Evolutionary conservation across 1,140 invertebrate species (phyloP).

Genomic region (Arion vulgaris): DNA sequence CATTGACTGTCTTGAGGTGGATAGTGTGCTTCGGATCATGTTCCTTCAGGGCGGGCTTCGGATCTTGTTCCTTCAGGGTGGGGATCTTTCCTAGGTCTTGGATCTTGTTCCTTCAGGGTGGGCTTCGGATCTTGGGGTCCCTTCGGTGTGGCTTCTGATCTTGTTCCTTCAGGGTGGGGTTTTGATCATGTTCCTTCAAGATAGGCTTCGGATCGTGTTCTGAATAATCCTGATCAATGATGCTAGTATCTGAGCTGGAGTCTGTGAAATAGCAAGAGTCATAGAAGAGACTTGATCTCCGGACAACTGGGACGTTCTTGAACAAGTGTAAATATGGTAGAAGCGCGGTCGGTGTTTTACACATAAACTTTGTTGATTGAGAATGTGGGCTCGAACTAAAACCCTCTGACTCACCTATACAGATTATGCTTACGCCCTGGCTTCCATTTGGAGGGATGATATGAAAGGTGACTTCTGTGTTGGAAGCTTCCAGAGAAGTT

Average conservation of each 20-base stretch:
- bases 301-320: background rate
- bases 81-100: background rate
- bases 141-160: no score
- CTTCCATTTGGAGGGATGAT: background rate
- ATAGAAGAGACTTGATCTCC: background rate
- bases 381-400: background rate
- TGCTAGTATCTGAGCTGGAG: background rate
- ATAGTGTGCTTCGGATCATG: background rate
- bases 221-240: background rate
- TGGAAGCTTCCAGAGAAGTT: background rate
- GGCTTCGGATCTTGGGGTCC: no score
- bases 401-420: background rate
- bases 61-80: background rate
- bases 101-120: background rate
- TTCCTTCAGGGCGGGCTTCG: background rate
- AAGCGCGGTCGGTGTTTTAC: background rate
- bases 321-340: background rate
- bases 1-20: background rate
- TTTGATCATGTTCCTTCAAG: no score
- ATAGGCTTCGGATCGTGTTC: background rate
- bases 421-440: background rate
- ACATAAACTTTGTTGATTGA: constrained; percentile 2
- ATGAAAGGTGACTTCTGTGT: background rate
- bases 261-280: constrained; percentile 31
- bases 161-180: no score